A percentile compares a stretch with the other conserved stretches of the same genome.
Evolutionary conservation across 2,113 vertebrate species (phyloP).

Genomic region (Henicopernis longicauda): DNA sequence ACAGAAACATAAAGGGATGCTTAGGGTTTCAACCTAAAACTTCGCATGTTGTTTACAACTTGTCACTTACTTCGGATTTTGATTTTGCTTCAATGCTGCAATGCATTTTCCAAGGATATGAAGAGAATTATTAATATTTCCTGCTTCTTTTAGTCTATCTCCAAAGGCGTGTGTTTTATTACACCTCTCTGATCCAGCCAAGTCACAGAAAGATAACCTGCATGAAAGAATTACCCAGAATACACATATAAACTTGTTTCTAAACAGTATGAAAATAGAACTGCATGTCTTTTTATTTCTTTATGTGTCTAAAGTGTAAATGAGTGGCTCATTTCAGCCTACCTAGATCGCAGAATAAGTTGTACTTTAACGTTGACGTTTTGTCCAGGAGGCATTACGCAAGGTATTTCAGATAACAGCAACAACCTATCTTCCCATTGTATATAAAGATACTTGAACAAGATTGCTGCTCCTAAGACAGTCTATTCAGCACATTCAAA

Average conservation of each 20-base stretch:
- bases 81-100: slow-evolving; percentile 80
- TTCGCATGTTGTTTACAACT: background rate
- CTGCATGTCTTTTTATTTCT: background rate
- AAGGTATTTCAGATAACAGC: background rate
- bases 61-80: slow-evolving; percentile 76
- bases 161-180: slow-evolving; percentile 86
- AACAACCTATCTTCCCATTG: background rate
- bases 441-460: background rate
- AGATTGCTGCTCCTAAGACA: background rate
- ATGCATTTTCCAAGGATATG: slow-evolving; percentile 91
- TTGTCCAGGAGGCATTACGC: background rate
- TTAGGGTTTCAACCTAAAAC: background rate
- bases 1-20: background rate
- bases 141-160: slow-evolving; percentile 86
- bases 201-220: slow-evolving; percentile 87
- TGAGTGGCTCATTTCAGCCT: background rate
- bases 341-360: background rate
- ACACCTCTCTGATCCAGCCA: slow-evolving; percentile 89
- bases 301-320: background rate
- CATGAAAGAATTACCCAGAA: background rate
- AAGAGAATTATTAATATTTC: slow-evolving; percentile 90
- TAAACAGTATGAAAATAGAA: background rate
- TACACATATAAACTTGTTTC: background rate
- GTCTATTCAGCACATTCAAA: background rate
- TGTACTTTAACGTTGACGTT: background rate